phyloP scores from a whole-genome alignment of 1,140 invertebrate species.

The Drosophila eugracilis region DNA sequence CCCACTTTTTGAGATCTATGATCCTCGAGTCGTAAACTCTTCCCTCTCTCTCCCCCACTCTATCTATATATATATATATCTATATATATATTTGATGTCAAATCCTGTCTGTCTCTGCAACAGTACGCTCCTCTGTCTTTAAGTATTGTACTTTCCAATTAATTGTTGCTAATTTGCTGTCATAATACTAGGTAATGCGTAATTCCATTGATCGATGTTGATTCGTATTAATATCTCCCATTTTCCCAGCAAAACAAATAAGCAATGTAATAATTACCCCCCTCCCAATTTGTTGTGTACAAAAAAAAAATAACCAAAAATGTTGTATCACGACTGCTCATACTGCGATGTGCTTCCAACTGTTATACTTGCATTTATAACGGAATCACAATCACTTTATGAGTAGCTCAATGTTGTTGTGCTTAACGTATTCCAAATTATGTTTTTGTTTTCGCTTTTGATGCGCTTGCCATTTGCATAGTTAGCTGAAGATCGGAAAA shows the following conservation, averaged over 20 bases:
- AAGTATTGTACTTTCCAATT: conserved; percentile 58
- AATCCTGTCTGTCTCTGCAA: conserved; percentile 43
- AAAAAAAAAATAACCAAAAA: conserved; percentile 37
- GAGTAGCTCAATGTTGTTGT: conserved; percentile 65
- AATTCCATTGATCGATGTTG: conserved; percentile 69
- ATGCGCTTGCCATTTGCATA: conserved; percentile 34
- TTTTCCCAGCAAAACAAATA: conserved; percentile 37
- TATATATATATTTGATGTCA: conserved; percentile 40
- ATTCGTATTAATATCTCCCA: conserved; percentile 53
- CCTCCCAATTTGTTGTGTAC: conserved; percentile 51
- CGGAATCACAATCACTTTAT: conserved; percentile 38
- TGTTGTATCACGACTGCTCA: conserved; percentile 33
- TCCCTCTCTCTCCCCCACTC: conserved; percentile 25
- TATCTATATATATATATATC: conserved; percentile 40
- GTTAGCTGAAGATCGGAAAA: conserved; percentile 15
- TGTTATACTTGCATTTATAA: conserved; percentile 27
- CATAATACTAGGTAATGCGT: conserved; percentile 69
- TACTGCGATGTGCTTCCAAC: conserved; percentile 5
- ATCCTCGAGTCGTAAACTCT: conserved; percentile 10
- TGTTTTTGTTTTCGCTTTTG: conserved; percentile 56
- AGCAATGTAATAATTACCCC: conserved; percentile 23
- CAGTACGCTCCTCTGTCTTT: conserved; percentile 63
- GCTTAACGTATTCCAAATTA: conserved; percentile 77
- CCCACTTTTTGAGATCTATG: conserved; percentile 35
- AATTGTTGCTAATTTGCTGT: conserved; percentile 78